A percentile compares a stretch with the other conserved stretches of the same genome.
Conservation (phyloP, 2,113 vertebrate species). For the Potamarius usumacintae region DNA sequence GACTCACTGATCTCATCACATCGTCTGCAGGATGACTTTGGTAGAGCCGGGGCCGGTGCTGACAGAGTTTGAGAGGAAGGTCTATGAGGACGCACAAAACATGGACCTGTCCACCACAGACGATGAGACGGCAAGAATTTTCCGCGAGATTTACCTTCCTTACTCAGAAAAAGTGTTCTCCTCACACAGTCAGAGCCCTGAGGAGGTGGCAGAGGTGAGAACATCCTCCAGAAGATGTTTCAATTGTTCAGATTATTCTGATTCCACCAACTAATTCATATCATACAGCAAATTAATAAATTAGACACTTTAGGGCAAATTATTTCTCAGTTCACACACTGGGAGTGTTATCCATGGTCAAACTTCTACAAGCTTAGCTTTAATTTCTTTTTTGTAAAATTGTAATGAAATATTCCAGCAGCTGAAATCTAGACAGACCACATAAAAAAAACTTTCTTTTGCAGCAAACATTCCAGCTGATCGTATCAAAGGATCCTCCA, state of each 20-base stretch:
- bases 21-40: constrained; percentile 70
- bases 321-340: background rate
- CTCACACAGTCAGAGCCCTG: constrained; percentile 76
- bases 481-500: constrained; percentile 67
- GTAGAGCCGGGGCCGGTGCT: constrained; percentile 80
- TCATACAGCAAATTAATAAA: background rate
- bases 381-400: background rate
- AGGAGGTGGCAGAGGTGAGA: constrained; percentile 72
- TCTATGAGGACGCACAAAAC: constrained; percentile 69
- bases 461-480: constrained; percentile 75
- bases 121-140: constrained; percentile 71
- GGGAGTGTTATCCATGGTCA: background rate
- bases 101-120: constrained; percentile 73
- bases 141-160: constrained; percentile 77
- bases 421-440: background rate
- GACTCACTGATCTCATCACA: background rate
- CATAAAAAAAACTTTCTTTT: background rate
- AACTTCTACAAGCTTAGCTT: background rate
- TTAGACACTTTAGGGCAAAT: background rate
- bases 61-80: constrained; percentile 80
- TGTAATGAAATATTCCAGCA: background rate
- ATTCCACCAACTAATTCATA: background rate
- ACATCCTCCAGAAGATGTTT: background rate
- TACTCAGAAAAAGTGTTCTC: constrained; percentile 73
- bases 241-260: background rate